These are phyloP conservation scores for Accipiter virgatus DNA, from an alignment of 2,113 vertebrate genomes.

Conservation along the genomic window DNA sequence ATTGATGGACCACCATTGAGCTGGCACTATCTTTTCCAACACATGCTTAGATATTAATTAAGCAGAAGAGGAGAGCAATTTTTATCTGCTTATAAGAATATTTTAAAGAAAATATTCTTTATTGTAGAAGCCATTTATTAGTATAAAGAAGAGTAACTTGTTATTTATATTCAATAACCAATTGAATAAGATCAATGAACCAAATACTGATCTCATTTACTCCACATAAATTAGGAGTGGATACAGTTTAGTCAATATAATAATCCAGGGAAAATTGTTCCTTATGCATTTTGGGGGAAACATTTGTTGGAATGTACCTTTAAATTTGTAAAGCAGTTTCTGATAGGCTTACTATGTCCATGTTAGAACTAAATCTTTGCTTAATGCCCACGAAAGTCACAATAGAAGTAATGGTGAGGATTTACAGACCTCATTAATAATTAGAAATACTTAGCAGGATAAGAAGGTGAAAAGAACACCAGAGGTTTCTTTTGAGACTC, in stretches of 20 bases:
- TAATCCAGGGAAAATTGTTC: neutral
- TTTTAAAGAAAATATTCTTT: neutral
- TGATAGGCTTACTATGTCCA: neutral
- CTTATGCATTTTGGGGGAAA: neutral
- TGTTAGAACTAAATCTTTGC: neutral
- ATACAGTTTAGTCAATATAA: neutral
- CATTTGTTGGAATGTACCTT: neutral
- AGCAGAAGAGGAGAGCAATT: neutral
- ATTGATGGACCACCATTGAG: neutral
- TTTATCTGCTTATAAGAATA: neutral
- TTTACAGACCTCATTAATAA: slow-evolving; percentile 31
- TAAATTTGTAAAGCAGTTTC: neutral
- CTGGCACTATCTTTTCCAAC: neutral
- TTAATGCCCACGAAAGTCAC: neutral
- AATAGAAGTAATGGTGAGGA: neutral
- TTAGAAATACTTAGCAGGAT: neutral
- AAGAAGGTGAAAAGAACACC: slow-evolving; percentile 5
- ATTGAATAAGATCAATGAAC: neutral
- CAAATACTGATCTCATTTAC: neutral
- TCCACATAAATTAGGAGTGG: neutral
- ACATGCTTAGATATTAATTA: neutral
- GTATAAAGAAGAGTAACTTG: neutral
- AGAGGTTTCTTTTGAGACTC: slow-evolving; percentile 1
- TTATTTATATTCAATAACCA: slow-evolving; percentile 3
- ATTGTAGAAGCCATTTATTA: neutral